Percentiles rank a stretch among this genome's conserved stretches.
These are phyloP conservation scores for Apistogramma diplotaenia DNA, from an alignment of 2,113 vertebrate genomes.

Conservation along the genomic window DNA sequence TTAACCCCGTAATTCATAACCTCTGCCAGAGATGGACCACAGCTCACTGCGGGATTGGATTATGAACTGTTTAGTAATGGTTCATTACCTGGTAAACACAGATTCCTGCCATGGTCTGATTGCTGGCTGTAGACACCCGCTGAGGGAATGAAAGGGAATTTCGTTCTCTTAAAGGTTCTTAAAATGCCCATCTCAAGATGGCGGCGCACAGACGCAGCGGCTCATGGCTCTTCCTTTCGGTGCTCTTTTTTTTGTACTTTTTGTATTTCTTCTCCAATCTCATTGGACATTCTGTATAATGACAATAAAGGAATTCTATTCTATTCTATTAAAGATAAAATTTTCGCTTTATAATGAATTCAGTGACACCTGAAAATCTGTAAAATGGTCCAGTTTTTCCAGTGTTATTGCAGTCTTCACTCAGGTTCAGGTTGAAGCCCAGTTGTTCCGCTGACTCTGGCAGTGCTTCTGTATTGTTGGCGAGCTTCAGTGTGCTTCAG, in stretches of 20 bases:
- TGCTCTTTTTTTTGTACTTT: too few relatives aligned
- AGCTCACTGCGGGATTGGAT: too few relatives aligned
- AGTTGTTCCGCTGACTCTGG: background rate
- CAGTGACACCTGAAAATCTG: background rate
- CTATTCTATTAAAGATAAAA: too few relatives aligned
- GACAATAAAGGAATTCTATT: too few relatives aligned
- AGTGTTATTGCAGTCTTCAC: background rate
- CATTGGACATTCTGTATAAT: too few relatives aligned
- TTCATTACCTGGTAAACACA: background rate
- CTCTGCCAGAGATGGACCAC: too few relatives aligned
- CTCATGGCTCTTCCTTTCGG: too few relatives aligned
- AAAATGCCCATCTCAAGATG: too few relatives aligned
- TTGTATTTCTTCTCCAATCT: too few relatives aligned
- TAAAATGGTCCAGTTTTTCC: background rate
- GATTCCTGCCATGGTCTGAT: background rate
- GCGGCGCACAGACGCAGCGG: too few relatives aligned
- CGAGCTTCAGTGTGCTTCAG: background rate
- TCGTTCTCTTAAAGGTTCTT: too few relatives aligned
- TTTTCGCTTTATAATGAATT: background rate
- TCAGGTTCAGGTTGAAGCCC: background rate
- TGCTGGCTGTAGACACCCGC: background rate
- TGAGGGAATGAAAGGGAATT: background rate
- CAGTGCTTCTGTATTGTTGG: background rate
- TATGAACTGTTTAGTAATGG: background rate
- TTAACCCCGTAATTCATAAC: too few relatives aligned